phyloP scores from a whole-genome alignment of 2,888 invertebrate species.

The Hydrotaea cyrtoneurina region DNA sequence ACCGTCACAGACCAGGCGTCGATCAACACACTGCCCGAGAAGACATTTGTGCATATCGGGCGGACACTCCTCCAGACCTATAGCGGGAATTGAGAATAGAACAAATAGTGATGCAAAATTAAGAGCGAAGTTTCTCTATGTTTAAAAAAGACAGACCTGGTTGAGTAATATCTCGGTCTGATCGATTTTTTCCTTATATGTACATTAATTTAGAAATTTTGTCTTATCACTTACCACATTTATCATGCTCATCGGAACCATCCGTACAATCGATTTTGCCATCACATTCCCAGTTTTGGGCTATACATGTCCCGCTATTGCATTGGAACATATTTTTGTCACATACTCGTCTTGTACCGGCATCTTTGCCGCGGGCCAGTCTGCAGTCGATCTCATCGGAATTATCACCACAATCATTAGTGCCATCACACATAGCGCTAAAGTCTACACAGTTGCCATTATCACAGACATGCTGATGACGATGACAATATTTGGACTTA shows the following conservation, averaged over 20 bases:
- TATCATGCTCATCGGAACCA: slow-evolving; percentile 87
- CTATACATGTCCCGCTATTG: slow-evolving; percentile 86
- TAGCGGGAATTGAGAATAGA: background rate
- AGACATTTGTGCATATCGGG: slow-evolving; percentile 80
- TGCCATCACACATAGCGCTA: slow-evolving; percentile 82
- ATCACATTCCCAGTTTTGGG: slow-evolving; percentile 87
- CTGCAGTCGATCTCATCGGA: slow-evolving; percentile 83
- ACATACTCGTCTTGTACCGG: slow-evolving; percentile 74
- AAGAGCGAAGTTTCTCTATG: no score
- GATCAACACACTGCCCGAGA: slow-evolving; percentile 83
- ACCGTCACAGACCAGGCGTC: slow-evolving; percentile 82
- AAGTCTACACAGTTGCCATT: slow-evolving; percentile 82
- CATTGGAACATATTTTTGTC: slow-evolving; percentile 84
- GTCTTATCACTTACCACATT: slow-evolving; percentile 77
- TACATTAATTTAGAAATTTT: background rate
- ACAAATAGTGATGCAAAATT: no score
- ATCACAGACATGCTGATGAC: slow-evolving; percentile 81
- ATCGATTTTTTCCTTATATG: no score
- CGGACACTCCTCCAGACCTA: slow-evolving; percentile 74
- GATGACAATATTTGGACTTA: slow-evolving; percentile 78
- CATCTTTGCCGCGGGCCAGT: slow-evolving; percentile 61
- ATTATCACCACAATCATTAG: slow-evolving; percentile 83
- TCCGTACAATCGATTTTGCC: slow-evolving; percentile 88
- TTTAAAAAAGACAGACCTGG: no score
- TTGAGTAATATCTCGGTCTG: no score